Base-by-base conservation (phyloP, 2,888 invertebrate genomes). In the Tipula lateralis region DNA sequence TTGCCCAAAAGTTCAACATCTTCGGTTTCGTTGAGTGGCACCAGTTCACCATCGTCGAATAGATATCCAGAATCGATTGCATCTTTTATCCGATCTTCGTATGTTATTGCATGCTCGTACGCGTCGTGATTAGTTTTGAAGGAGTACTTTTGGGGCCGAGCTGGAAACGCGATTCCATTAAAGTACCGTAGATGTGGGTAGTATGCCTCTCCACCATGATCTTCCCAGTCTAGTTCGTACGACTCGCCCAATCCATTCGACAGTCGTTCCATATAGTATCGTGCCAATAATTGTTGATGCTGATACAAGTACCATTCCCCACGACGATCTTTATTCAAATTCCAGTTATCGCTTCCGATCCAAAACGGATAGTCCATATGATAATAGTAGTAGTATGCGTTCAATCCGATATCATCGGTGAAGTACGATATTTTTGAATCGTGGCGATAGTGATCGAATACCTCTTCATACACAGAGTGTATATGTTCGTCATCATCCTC, bases 381-480 rank as follows among this genome's bases (percentile, higher is more conserved):
- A 89, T 92, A 91, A 89, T 93, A 92, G 90, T 93, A 94, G 91
- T 94, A 93, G 91, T 93, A 94, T 13, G 93, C 90, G 89, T 95
- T 95, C 12, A 96, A 90, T 86, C 94, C 95, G 84, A 96, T 91
- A 88, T 96, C 96, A 88, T 96, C 95, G 24, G 93, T 93, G 91
- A 94, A 96, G 90, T 96, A 96, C 83, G 91, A 91, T 85, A 95
- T 87, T 29, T 91, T 90, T 87, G 94, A 93, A 85, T 94, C 93
- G 24, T 92, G 91, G 87, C 93, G 91, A 50, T 93, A 86, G 30
- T 92, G 90, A 86, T 92, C 91, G 86, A 93, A 92, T 85, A 91
- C 89, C 83, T 92, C 93, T 86, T 94, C 93, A 88, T 94, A 94
- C 91, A 94, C 94, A 85, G 94, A 92, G 85, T 93, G 92, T 86